Evolutionary conservation across 2,888 invertebrate species (phyloP), one percentile per base, ranked within the genome.

Genomic region (Leptogaster cylindrica): DNA sequence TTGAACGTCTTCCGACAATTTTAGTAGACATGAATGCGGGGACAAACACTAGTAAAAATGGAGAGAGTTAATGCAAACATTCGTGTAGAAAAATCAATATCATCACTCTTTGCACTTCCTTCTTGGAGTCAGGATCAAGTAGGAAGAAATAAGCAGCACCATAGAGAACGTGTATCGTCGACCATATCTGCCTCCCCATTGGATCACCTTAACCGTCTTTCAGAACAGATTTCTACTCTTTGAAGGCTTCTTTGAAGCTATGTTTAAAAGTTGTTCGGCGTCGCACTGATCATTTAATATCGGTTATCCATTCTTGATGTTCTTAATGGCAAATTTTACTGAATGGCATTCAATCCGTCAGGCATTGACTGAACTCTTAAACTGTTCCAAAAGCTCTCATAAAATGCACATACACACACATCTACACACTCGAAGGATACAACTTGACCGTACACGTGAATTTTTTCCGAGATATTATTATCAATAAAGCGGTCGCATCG

Each of bases 41-140:
- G 58, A 39, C 58, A 27, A 58, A 58, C 23, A 58, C 58, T 58
- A 7, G 27, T 25, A 23, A 23, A 25, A 39, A 8, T 39, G 2
- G 25, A 39, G 58, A 58, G 58, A 58, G 58, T 58, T 58, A 58
- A 39, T 58, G 58, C 41, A 58, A 58, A 58, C 58, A 28, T 36
- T 39, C 41, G 10, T 20, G 14, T 14, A 58, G 41, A 58, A 58
- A 58, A 58, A 58, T 58, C 58, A 41, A 58, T 58, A 58, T 25
- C 6, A 39, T 41, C 8, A 58, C 58, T 58, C 58, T 39, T 27
- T 25, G 58, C 58, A 41, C 41, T 58, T 58, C 27, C 39, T 25
- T 41, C 18, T 23, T 41, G 10, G 12, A 39, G 18, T 5, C 16
- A 25, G 33, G 41, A 58, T 25, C 25, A 39, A 36, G 55, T 12